Percentiles rank a stretch among this genome's conserved stretches.
These are phyloP conservation scores for Parthenolecanium corni DNA, from an alignment of 2,888 invertebrate genomes.

Conservation along the genomic window DNA sequence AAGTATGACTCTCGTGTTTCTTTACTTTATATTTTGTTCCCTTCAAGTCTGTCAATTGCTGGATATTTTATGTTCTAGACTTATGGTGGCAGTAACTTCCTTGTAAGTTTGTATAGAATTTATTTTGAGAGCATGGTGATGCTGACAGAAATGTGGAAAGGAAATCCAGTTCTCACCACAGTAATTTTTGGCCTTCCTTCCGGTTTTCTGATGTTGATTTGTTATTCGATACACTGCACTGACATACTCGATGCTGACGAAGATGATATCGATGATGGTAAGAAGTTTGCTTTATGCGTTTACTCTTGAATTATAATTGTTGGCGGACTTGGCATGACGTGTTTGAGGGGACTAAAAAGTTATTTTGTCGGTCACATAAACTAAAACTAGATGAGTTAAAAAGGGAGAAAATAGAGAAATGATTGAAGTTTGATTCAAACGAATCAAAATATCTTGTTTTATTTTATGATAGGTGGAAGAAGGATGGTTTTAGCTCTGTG, in stretches of 20 bases:
- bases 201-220: constrained; percentile 83
- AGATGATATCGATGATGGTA: constrained; percentile 50
- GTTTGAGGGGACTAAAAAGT: no score
- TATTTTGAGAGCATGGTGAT: constrained; percentile 74
- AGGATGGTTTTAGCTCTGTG: not conserved
- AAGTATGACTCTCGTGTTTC: constrained; percentile 50
- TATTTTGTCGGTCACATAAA: no score
- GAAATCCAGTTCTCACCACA: constrained; percentile 84
- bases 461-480: not conserved
- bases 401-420: not conserved
- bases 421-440: not conserved
- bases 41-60: no score
- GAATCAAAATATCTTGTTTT: not conserved
- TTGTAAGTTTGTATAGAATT: constrained; percentile 62
- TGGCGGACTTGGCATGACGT: no score
- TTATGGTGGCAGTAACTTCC: constrained; percentile 72
- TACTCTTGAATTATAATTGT: not conserved
- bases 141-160: constrained; percentile 75
- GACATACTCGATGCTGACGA: constrained; percentile 88
- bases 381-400: no score
- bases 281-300: not conserved
- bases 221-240: constrained; percentile 91
- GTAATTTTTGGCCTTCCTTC: constrained; percentile 88
- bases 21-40: no score
- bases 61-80: no score